phyloP scores from a whole-genome alignment of 2,888 invertebrate genomes.

The Girardia tigrina region DNA sequence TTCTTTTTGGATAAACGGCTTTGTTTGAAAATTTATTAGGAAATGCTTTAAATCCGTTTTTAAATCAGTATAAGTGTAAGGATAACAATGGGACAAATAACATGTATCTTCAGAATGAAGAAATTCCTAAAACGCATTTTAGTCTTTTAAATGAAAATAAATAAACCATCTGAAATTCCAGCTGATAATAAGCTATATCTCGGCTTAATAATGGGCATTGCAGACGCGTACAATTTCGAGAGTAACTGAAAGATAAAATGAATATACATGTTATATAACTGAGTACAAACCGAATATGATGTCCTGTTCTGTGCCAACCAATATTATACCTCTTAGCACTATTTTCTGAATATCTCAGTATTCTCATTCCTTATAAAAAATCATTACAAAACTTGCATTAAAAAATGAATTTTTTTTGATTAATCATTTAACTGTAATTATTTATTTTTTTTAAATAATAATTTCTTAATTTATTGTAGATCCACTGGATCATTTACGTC shows the following conservation, averaged over 20 bases:
- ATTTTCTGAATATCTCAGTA: constrained; percentile 46
- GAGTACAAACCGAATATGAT: constrained; percentile 43
- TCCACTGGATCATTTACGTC: too few species aligned
- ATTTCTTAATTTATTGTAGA: too few species aligned
- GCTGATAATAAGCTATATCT: constrained; percentile 44
- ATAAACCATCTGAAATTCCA: constrained; percentile 50
- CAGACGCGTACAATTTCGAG: constrained; percentile 43
- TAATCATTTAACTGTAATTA: too few species aligned
- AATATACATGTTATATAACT: too few species aligned
- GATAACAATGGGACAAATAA: constrained; percentile 80
- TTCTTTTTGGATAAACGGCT: neutral
- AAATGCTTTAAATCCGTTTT: constrained; percentile 49
- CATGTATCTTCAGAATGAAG: constrained; percentile 74
- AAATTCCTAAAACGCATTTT: constrained; percentile 76
- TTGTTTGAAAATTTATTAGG: constrained; percentile 13
- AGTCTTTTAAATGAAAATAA: too few species aligned
- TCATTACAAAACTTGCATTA: too few species aligned
- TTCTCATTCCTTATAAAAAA: constrained; percentile 44
- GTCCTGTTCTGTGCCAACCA: constrained; percentile 47
- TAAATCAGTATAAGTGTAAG: constrained; percentile 80
- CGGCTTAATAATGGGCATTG: constrained; percentile 44
- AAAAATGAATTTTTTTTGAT: too few species aligned
- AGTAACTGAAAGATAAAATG: constrained; percentile 38
- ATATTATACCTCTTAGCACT: constrained; percentile 41
- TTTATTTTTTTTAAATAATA: too few species aligned